Evolutionary conservation across 2,888 invertebrate genomes (phyloP).

Genomic region (Ashinkailepas kermadecensis): DNA sequence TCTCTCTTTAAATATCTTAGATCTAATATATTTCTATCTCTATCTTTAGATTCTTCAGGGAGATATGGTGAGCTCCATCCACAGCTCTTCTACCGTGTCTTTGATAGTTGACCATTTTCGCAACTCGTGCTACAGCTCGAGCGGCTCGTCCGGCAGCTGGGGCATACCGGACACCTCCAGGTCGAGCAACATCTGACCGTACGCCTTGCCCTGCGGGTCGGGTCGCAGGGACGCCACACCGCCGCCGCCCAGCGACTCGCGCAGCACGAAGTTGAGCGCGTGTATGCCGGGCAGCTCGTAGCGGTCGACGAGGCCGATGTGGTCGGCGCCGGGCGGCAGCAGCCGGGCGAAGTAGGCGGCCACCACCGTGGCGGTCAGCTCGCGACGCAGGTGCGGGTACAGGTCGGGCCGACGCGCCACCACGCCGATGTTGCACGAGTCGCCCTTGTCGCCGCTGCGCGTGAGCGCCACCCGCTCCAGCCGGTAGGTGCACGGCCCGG

Average conservation of each 20-base stretch:
- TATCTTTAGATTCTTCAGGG: too few species aligned
- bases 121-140: too few species aligned
- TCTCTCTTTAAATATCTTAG: too few species aligned
- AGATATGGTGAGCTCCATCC: too few species aligned
- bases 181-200: slow-evolving; percentile 45
- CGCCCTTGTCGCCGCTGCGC: slow-evolving; percentile 49
- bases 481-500: slow-evolving; percentile 26
- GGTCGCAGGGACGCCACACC: slow-evolving; percentile 46
- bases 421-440: slow-evolving; percentile 47
- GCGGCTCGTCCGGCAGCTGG: background rate
- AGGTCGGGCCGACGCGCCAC: slow-evolving; percentile 43
- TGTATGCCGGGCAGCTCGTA: slow-evolving; percentile 46
- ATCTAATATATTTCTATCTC: too few species aligned
- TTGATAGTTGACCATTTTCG: too few species aligned
- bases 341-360: slow-evolving; percentile 43
- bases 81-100: too few species aligned
- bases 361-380: slow-evolving; percentile 43
- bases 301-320: slow-evolving; percentile 36
- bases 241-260: slow-evolving; percentile 46
- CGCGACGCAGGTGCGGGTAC: slow-evolving; percentile 42
- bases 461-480: slow-evolving; percentile 45
- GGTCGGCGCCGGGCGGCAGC: slow-evolving; percentile 35
- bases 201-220: slow-evolving; percentile 48
- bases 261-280: slow-evolving; percentile 46
- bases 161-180: slow-evolving; percentile 36